Base-by-base conservation (phyloP, 2,888 invertebrate genomes). In the Eulithis prunata region DNA sequence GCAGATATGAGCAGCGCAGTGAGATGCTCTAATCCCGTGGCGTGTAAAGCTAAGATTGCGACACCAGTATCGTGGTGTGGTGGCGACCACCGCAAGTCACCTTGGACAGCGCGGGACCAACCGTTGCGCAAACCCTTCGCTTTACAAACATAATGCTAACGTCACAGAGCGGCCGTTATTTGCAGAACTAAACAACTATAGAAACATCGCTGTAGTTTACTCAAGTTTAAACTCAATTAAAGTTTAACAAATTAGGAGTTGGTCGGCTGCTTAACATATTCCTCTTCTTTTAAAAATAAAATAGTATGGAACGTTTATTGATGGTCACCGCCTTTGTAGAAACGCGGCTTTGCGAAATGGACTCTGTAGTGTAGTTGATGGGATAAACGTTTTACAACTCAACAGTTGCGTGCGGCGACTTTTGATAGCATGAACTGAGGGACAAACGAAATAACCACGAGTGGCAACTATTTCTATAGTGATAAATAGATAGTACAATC, bases 71-170 rank as follows among this genome's bases (percentile, higher is more conserved):
- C 21, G 51, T 57, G 66, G 66, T 21, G 51, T 57, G 66, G 66
- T 56, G 62, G 58, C 66, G 61, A 69, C 60, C 71, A 73, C 72
- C 76, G 69, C 75, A 74, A 69, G 57, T 62, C 70, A 56, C 74
- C 74, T 74, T 72, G 74, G 51, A 53, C 51, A 45, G 66, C 60
- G 60, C 66, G 65, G 66, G 68, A 49, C 49, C 49, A 70, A 54
- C 60, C 49, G 57, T 74, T 69, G 66, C 71, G 71, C 65, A 70
- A 74, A 58, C 57, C 36, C 41, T 69, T 67, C 14, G 49, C 49
- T 21, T 49, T 21, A 11, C 11, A 3, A 21, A 21, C 3, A 49
- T 49, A 21, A 11, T 21, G 49, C 21, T 21, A 21, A 10, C 49
- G 49, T 11, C 10, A 21, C 21, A 49, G 10, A 49, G 10, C 49